These are phyloP conservation scores for Sula dactylatra DNA, from an alignment of 2,113 vertebrate genomes.

Conservation along the genomic window DNA sequence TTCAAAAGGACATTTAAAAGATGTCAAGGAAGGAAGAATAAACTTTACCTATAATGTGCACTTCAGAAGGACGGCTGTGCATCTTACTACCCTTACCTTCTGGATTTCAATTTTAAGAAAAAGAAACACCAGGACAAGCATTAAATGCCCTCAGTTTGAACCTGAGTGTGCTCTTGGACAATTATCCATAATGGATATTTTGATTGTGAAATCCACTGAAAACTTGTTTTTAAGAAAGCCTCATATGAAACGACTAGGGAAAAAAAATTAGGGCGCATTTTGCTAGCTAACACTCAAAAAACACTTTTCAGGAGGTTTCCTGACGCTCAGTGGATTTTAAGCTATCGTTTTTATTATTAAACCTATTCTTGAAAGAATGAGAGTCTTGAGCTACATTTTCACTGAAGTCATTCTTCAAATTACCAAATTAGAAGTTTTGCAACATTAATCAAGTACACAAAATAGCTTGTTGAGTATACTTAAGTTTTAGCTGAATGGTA, in stretches of 20 bases:
- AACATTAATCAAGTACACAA: background rate
- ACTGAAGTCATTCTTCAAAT: background rate
- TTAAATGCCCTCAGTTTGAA: background rate
- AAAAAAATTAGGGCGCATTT: background rate
- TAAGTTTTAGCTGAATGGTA: background rate
- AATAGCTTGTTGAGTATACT: background rate
- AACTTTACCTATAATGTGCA: rapidly evolving
- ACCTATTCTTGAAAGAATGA: background rate
- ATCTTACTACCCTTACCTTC: background rate
- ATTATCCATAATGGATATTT: background rate
- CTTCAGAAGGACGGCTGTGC: background rate
- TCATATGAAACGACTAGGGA: background rate
- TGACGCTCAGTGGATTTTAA: background rate
- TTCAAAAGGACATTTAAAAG: background rate
- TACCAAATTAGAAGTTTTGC: background rate
- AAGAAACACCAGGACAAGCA: background rate
- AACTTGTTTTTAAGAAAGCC: background rate
- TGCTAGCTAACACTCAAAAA: background rate
- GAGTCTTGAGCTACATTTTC: background rate
- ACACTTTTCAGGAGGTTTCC: background rate
- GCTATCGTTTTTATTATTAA: background rate
- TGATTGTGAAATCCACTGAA: background rate
- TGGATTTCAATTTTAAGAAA: background rate
- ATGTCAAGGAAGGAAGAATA: background rate
- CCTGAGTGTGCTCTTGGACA: background rate